Evolutionary conservation across 2,113 vertebrate species (phyloP).

Genomic region (Geothlypis trichas): DNA sequence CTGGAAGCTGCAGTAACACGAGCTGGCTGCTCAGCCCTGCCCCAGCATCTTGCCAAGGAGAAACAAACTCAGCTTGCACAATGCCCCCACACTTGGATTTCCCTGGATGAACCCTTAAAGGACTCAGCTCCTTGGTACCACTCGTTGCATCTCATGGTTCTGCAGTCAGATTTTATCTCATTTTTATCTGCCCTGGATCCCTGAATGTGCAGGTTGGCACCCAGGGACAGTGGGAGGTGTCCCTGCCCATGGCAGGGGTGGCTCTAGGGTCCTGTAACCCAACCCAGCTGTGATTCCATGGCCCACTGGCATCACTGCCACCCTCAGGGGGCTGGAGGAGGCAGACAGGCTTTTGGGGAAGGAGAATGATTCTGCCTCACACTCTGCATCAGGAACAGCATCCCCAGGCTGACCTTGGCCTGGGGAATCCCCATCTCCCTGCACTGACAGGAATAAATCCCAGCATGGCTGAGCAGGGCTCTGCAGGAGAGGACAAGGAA

Average conservation of each 20-base stretch:
- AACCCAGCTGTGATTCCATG: accelerated
- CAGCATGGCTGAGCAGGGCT: background rate
- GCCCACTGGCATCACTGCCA: accelerated
- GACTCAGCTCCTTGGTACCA: background rate
- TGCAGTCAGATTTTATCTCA: background rate
- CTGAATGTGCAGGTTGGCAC: background rate
- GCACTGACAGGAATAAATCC: accelerated
- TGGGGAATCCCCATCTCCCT: background rate
- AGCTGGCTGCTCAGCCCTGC: background rate
- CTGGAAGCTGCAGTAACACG: accelerated
- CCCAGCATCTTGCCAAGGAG: background rate
- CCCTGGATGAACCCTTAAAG: background rate
- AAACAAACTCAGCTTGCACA: background rate
- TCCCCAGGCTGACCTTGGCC: background rate
- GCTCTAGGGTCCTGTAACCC: background rate
- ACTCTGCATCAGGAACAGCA: background rate
- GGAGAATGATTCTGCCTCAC: background rate
- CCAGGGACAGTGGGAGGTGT: background rate
- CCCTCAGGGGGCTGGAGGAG: background rate
- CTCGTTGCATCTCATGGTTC: accelerated
- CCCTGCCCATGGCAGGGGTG: background rate
- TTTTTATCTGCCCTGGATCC: background rate
- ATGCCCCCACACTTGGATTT: background rate
- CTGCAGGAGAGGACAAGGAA: background rate
- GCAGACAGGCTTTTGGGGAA: background rate